Base-by-base conservation (phyloP, 1,140 invertebrate species). In the Hypsibius dujardini region DNA sequence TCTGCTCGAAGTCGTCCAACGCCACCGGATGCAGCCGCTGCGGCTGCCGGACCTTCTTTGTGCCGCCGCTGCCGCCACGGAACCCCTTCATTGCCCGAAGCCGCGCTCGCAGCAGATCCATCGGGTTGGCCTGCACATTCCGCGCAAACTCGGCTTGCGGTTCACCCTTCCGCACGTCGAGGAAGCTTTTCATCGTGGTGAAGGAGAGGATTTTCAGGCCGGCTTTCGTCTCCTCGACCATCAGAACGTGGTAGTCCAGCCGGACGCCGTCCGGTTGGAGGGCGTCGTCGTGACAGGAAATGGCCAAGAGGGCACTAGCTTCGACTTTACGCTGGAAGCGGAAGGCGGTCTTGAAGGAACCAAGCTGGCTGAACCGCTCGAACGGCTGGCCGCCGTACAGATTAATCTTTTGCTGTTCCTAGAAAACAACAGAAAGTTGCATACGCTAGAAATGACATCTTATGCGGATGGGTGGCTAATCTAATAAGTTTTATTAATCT, bases 271-370 rank as follows among this genome's bases (percentile, higher is more conserved):
- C 62, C 12, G 62, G 62, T 3, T 15, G 12, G 42, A 42, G 7
- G 42, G 62, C 12, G 62, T 67, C 62, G 12, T 15, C 12, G 62
- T 67, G 62, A 3, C 3, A 12, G 12, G 62, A 67, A 7, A 67
- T 67, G 42, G 12, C 62, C 12, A 67, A 42, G 3, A 67, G 42
- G 12, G 62, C 62, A 7, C 12, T 67, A 12, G 42, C 42, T 7
- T 67, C 62, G 42, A 67, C 45, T 42, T 67, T 67, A 7, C 45
- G 12, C 62, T 67, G 62, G 62, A 67, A 67, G 45, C 62, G 62
- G 62, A 67, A 67, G 62, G 45, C 3, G 62, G 62, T 42, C 3
- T 45, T 67, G 45, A 15, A 42, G 3, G 62, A 42, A 7, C 62
- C 62, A 12, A 67, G 62, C 42, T 42, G 12, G 12, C 45, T 45